Percentiles rank a stretch among this genome's conserved stretches.
Evolutionary conservation across 2,113 vertebrate species (phyloP).

Genomic region (Leptodactylus fuscus): DNA sequence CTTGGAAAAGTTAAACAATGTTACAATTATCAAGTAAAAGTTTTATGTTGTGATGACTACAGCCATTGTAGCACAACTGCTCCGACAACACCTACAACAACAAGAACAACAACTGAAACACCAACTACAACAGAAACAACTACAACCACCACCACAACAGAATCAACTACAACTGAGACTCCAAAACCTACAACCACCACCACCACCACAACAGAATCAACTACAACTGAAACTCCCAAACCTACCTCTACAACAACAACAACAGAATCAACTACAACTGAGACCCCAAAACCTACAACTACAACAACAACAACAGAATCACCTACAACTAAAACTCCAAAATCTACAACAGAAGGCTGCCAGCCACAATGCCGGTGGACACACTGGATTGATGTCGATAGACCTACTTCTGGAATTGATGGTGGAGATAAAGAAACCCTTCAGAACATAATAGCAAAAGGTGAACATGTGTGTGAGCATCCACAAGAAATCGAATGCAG

Average conservation of each 20-base stretch:
- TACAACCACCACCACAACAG: fast-evolving
- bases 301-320: not conserved
- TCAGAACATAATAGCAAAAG: not conserved
- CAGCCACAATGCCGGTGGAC: conserved; percentile 46
- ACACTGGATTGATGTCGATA: conserved; percentile 32
- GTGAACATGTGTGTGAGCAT: conserved; percentile 46
- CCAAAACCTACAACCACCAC: not conserved
- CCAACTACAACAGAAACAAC: not conserved
- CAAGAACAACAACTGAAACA: not conserved
- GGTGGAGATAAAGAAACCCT: conserved; percentile 20
- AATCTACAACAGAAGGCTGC: fast-evolving
- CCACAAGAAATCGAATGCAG: conserved; percentile 72
- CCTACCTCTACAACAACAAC: too few species aligned
- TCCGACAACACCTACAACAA: not conserved
- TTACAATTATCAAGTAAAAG: conserved; percentile 69
- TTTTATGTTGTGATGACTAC: conserved; percentile 68
- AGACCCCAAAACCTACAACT: not conserved
- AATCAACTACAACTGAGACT: not conserved
- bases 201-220: not conserved
- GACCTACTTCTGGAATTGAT: conserved; percentile 22
- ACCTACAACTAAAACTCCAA: not conserved
- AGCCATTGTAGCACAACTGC: conserved; percentile 39
- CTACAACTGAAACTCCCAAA: not conserved
- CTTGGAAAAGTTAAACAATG: conserved; percentile 66
- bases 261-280: too few species aligned